phyloP scores from a whole-genome alignment of 2,797 vertebrate genomes.

The Micromesistius poutassou region DNA sequence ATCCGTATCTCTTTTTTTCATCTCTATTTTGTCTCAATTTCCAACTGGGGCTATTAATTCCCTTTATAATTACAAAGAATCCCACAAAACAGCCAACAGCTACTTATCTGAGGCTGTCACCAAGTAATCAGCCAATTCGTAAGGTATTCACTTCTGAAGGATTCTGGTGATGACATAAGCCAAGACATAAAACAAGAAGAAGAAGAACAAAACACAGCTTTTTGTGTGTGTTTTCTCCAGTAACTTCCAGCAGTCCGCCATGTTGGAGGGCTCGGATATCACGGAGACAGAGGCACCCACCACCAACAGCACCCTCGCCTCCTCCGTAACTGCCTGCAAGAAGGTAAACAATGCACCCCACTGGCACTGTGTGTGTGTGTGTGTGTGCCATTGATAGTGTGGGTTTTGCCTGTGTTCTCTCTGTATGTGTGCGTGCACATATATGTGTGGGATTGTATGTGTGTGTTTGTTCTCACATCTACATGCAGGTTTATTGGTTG shows the following conservation, averaged over 20 bases:
- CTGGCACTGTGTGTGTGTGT: slow-evolving; percentile 9
- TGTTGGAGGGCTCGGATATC: slow-evolving; percentile 78
- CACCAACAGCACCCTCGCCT: slow-evolving; percentile 73
- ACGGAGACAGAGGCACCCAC: slow-evolving; percentile 68
- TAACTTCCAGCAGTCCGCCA: slow-evolving; percentile 80
- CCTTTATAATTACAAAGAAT: neutral
- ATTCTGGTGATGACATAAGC: neutral
- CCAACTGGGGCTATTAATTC: neutral
- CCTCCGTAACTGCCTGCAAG: slow-evolving; percentile 86
- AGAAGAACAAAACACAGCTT: neutral
- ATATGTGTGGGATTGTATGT: neutral
- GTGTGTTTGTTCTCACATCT: slow-evolving; percentile 5
- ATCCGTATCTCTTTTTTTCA: too few species aligned
- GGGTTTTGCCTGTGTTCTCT: neutral
- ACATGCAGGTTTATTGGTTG: neutral
- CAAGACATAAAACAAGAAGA: neutral
- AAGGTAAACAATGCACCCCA: slow-evolving; percentile 75
- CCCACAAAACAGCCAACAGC: neutral
- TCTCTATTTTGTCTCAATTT: neutral
- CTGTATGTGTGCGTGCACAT: neutral
- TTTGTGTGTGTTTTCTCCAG: slow-evolving; percentile 62
- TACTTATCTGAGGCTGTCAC: neutral
- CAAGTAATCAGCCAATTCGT: too few species aligned
- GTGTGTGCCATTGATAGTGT: slow-evolving; percentile 1
- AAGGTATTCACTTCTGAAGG: neutral